Evolutionary conservation across 2,113 vertebrate genomes (phyloP).

Genomic region (Etia nguti): DNA sequence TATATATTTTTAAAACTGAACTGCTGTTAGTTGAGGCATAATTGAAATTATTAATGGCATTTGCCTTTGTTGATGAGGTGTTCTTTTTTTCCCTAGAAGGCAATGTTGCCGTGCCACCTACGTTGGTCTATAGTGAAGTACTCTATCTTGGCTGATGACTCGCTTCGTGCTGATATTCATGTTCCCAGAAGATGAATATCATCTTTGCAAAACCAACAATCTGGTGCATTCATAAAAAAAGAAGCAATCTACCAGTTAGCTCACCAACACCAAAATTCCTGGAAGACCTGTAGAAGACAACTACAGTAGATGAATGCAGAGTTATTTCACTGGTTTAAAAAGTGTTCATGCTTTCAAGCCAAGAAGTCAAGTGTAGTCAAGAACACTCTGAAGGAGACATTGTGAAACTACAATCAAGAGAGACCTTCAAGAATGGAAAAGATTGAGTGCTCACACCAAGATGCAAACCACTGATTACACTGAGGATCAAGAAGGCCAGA

Average conservation of each 20-base stretch:
- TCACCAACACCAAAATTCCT: background rate
- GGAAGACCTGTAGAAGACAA: background rate
- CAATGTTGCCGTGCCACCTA: background rate
- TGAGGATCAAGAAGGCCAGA: background rate
- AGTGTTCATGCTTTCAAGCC: background rate
- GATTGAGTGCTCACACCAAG: background rate
- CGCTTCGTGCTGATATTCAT: background rate
- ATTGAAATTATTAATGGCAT: background rate
- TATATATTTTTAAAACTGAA: background rate
- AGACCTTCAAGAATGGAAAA: background rate
- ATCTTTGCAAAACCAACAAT: background rate
- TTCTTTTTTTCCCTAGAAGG: background rate
- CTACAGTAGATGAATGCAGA: background rate
- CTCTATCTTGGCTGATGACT: background rate
- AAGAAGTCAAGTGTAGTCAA: background rate
- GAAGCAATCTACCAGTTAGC: background rate
- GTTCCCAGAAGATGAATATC: background rate
- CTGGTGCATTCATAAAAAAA: background rate
- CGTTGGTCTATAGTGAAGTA: background rate
- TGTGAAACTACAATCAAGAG: background rate
- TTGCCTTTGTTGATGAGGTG: background rate
- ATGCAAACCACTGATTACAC: background rate
- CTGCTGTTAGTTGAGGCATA: background rate
- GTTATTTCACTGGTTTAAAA: background rate
- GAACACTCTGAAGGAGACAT: background rate